Conservation (phyloP, 2,888 invertebrate species). For the Salticus scenicus region DNA sequence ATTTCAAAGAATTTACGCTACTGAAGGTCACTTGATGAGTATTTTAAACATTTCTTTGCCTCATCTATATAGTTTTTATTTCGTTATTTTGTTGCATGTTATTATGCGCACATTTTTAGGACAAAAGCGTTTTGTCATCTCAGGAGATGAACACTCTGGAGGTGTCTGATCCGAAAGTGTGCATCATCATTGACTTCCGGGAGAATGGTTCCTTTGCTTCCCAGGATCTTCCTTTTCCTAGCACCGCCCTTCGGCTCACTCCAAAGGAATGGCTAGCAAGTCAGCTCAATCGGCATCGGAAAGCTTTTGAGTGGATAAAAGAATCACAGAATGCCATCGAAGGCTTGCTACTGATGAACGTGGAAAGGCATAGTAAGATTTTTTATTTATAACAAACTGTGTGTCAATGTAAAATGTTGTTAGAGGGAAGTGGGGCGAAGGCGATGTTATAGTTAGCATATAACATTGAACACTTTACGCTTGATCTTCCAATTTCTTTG, state of each 20-base stretch:
- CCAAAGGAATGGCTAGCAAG: constrained; percentile 64
- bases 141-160: constrained; percentile 66
- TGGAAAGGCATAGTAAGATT: constrained; percentile 66
- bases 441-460: no score
- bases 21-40: no score
- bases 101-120: constrained; percentile 34
- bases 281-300: constrained; percentile 58
- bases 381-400: no score
- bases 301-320: constrained; percentile 59
- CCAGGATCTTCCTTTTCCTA: constrained; percentile 67
- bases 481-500: no score
- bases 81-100: constrained; percentile 32
- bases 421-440: no score
- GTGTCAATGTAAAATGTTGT: no score
- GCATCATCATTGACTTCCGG: constrained; percentile 69
- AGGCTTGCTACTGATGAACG: constrained; percentile 69
- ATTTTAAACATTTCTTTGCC: no score
- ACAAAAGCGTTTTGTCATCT: constrained; percentile 43
- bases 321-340: constrained; percentile 61
- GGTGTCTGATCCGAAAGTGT: constrained; percentile 63
- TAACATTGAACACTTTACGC: no score
- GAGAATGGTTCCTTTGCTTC: constrained; percentile 63
- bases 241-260: constrained; percentile 54
- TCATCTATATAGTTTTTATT: no score
- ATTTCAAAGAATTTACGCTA: no score